A percentile compares a stretch with the other conserved stretches of the same genome.
phyloP scores from a whole-genome alignment of 2,113 vertebrate species.

The Gallinago undulata region DNA sequence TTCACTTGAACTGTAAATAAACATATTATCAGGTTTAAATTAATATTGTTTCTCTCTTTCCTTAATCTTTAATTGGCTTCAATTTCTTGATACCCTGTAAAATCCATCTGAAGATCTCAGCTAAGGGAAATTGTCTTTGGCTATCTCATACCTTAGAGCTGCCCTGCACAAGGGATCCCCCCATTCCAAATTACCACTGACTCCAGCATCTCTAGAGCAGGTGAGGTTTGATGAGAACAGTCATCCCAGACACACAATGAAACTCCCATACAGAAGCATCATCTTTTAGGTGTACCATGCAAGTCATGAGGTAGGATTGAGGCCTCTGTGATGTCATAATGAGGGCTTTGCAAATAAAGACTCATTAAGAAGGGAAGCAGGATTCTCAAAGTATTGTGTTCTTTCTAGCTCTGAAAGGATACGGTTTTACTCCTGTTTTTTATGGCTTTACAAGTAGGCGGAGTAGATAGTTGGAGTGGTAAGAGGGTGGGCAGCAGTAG shows the following conservation, averaged over 20 bases:
- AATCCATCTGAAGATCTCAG: neutral
- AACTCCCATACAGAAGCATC: neutral
- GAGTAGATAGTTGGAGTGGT: neutral
- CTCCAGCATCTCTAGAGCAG: rapidly evolving
- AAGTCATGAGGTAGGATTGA: neutral
- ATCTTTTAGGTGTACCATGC: neutral
- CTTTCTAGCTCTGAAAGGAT: neutral
- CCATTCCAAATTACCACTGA: neutral
- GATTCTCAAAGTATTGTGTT: neutral
- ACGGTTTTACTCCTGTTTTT: neutral
- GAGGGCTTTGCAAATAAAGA: neutral
- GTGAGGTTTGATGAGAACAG: neutral
- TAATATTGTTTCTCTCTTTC: neutral
- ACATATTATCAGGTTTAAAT: neutral
- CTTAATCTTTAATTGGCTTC: neutral
- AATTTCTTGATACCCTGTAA: neutral
- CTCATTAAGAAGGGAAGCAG: neutral
- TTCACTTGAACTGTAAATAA: neutral
- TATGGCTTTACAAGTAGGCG: neutral
- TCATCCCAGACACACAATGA: neutral
- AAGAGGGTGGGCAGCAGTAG: neutral
- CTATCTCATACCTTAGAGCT: neutral
- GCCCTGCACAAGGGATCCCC: neutral
- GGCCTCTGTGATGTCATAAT: neutral
- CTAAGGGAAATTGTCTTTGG: neutral